phyloP scores from a whole-genome alignment of 2,797 vertebrate species.

The Gymnothorax reevesii region DNA sequence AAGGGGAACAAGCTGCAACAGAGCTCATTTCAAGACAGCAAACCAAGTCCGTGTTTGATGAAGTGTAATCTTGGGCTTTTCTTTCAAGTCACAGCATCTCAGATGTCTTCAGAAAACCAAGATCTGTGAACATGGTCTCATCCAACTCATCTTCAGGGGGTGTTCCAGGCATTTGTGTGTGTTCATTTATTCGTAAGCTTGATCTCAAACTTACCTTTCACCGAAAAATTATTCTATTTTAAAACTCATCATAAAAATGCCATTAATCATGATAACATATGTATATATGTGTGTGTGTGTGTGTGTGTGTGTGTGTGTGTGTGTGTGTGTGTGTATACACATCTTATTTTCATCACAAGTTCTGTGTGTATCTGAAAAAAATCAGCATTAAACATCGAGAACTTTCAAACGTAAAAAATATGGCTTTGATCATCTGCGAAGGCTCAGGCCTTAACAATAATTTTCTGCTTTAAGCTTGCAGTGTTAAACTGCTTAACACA shows the following conservation, averaged over 20 bases:
- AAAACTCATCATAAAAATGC: too few species aligned
- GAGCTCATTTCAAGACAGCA: background rate
- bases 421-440: background rate
- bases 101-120: background rate
- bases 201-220: background rate
- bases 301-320: too few species aligned
- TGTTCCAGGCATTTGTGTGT: background rate
- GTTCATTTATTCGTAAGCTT: background rate
- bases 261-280: too few species aligned
- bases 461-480: background rate
- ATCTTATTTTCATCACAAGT: too few species aligned
- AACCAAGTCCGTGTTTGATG: background rate
- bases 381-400: background rate
- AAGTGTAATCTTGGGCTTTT: background rate
- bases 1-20: background rate
- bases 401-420: background rate
- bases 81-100: background rate
- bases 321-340: too few species aligned
- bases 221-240: too few species aligned
- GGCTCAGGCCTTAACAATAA: background rate
- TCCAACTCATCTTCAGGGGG: background rate
- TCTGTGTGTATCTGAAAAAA: too few species aligned
- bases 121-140: background rate
- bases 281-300: too few species aligned
- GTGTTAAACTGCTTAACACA: background rate